Base-by-base conservation (phyloP, 2,113 vertebrate genomes). In the Petaurus breviceps region DNA sequence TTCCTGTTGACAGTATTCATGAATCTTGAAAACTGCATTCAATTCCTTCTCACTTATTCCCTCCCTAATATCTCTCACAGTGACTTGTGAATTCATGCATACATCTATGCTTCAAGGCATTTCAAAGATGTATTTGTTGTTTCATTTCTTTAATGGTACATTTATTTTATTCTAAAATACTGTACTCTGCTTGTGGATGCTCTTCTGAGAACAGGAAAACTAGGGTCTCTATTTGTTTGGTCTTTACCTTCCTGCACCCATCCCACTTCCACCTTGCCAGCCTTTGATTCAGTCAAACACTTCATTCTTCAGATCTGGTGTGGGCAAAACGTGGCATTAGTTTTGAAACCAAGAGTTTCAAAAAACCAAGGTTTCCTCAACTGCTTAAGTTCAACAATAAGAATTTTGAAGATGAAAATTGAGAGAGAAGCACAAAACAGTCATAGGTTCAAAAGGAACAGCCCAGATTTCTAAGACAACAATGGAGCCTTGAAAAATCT, bases 401-500 rank as follows among this genome's bases (percentile, higher is more conserved):
- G 37, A 37, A 47, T 94, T 47, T 95, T 57, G 89, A 93, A 92
- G 50, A 89, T 50, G 93, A 93, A 53, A 22, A 14, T 37, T 91
- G 52, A 96, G 5, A 9, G 1, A 53, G 46, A 1, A 6, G 77
- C 2, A 90, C n/a, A 95, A 94, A 90, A 77, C 0, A 22, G 53
- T 95, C 51, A 84, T 22, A 2, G n/a, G 51, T 92, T 50, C 57
- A 89, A 92, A n/a, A 95, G 55, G 93, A 94, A 22, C n/a, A 84
- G 8, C 19, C n/a, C 19, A 84, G 37, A 43, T 43, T 90, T 43
- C 2, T 94, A 93, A 23, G 68, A 84, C 16, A 84, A 84, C 47
- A 93, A 96, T 95, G 90, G 37, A 94, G 14, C 6, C 43, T 95
- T 91, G 26, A 94, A 24, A 96, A 84, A 8, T 52, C 61, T 84